Percentiles rank a stretch among this genome's conserved stretches.
phyloP scores from a whole-genome alignment of 2,888 invertebrate genomes.

The Macrosoma leucophasiata region DNA sequence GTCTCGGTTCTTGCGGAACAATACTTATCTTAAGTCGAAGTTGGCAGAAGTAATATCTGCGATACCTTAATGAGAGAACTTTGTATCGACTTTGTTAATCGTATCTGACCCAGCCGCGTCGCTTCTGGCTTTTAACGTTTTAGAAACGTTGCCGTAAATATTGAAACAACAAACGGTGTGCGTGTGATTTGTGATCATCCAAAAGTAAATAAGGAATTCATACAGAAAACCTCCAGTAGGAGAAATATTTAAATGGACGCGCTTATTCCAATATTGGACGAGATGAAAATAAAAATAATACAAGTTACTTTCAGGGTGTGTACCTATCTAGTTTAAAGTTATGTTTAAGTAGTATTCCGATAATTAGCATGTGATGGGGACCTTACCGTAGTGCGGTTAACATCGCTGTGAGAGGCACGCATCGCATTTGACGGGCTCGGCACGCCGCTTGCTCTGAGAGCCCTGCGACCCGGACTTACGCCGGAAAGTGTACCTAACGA shows the following conservation, averaged over 20 bases:
- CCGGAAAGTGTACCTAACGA: slow-evolving; percentile 77
- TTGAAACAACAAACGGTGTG: slow-evolving; percentile 6
- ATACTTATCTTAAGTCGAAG: slow-evolving; percentile 67
- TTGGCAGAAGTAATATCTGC: slow-evolving; percentile 69
- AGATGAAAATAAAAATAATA: slow-evolving; percentile 30
- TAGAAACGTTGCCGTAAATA: slow-evolving; percentile 11
- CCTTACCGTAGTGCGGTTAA: slow-evolving; percentile 73
- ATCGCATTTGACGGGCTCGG: slow-evolving; percentile 73
- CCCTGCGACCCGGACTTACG: slow-evolving; percentile 75
- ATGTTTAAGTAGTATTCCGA: slow-evolving; percentile 3
- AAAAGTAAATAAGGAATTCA: slow-evolving; percentile 3
- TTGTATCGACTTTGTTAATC: slow-evolving; percentile 71
- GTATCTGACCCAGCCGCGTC: slow-evolving; percentile 51
- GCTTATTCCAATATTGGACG: slow-evolving; percentile 42
- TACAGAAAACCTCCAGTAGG: slow-evolving; percentile 23
- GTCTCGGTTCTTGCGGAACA: slow-evolving; percentile 66
- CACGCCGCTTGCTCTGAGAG: slow-evolving; percentile 70
- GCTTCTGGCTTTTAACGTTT: slow-evolving; percentile 23
- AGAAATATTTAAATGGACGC: slow-evolving; percentile 52
- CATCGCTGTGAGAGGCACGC: slow-evolving; percentile 76
- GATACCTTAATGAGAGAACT: slow-evolving; percentile 74
- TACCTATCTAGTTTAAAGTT: too few relatives aligned
- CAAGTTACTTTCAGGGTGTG: slow-evolving; percentile 21
- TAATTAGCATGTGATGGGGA: slow-evolving; percentile 32
- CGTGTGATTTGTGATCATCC: too few relatives aligned